Evolutionary conservation across 1,140 invertebrate genomes (phyloP), one percentile per base, ranked within the genome.

Genomic region (Euglossa dilemma): DNA sequence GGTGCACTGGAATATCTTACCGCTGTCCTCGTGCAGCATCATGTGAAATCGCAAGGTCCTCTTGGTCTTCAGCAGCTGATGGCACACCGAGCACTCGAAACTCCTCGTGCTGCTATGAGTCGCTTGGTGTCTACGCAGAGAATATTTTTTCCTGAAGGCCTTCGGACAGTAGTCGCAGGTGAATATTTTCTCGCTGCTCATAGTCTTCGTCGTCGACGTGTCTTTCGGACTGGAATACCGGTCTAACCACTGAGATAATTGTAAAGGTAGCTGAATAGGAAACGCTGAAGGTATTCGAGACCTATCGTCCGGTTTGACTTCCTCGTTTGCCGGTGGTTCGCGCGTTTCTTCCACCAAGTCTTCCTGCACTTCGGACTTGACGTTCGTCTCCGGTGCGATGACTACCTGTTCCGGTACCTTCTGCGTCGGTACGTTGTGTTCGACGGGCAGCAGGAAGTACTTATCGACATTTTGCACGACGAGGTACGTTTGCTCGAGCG

Each of bases 401-500:
- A 7, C 45, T 7, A 63, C 12, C 6, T 45, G 28, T 25, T 12
- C 45, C 9, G 0, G 43, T 16, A 16, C 8, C 1, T 36, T 77
- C 25, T 6, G 0, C 4, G 9, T 0, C 11, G 18, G n/a, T 3
- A 4, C 20, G 18, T 76, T 76, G 14, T 50, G 14, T 7, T 25
- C 63, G 20, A 80, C 23, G 6, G 64, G 78, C 9, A 86, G n/a
- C 52, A 59, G 43, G 28, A 67, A 83, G 52, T 57, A 76, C 36
- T 84, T 73, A 8, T 25, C n/a, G 23, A 50, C 18, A 7, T 36
- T 76, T 70, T 71, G n/a, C 23, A 74, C 25, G 36, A 75, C 45
- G 28, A 63, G 57, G 11, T 23, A 79, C 45, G 28, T 86, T 59
- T 86, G 78, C 47, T 57, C 63, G n/a, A 83, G 70, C 14, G 52